Evolutionary conservation across 1,140 invertebrate species (phyloP), one percentile per base, ranked within the genome.

Genomic region (Monomorium pharaonis): DNA sequence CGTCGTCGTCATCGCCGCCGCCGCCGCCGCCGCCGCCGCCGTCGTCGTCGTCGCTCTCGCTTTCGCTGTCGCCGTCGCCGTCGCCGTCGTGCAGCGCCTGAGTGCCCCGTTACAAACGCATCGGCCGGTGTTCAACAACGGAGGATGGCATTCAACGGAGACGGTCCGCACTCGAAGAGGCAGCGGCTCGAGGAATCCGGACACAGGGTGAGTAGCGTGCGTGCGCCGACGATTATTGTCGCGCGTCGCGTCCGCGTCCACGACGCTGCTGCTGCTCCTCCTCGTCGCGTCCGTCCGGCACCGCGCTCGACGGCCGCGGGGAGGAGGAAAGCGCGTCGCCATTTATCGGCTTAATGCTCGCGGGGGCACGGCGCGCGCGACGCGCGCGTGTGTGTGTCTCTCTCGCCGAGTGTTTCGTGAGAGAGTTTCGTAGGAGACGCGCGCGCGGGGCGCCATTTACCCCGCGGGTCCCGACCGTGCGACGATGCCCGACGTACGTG

Each of bases 101-200:
- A 85, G 88, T 86, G 85, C 6, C 44, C 47, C 30, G 76, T 60
- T 86, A 62, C 70, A 74, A 83, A 87, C 85, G 84, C 63, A 51
- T 90, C 84, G 86, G 67, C 83, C 83, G 84, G 88, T 76, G 63
- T 69, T n/a, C n/a, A n/a, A 51, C 87, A 65, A 42, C 44, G 87
- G 75, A 93, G 92, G 91, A 96, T 95, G 95, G 95, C 95, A 92
- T 96, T 95, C 94, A 96, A 96, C 93, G 95, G 95, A 90, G 95
- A 96, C 91, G 95, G 95, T 83, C 95, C 95, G 72, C 94, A 95
- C 85, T 95, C 95, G 14, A 96, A 96, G 92, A 95, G 95, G 89
- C 95, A 95, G 88, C 93, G 95, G 88, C 92, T 95, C 89, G 95
- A 96, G 89, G 95, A 95, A 89, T 94, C 94, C 44, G 95, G 94